These are phyloP conservation scores for Patella depressa DNA, from an alignment of 2,888 invertebrate genomes.

Conservation along the genomic window DNA sequence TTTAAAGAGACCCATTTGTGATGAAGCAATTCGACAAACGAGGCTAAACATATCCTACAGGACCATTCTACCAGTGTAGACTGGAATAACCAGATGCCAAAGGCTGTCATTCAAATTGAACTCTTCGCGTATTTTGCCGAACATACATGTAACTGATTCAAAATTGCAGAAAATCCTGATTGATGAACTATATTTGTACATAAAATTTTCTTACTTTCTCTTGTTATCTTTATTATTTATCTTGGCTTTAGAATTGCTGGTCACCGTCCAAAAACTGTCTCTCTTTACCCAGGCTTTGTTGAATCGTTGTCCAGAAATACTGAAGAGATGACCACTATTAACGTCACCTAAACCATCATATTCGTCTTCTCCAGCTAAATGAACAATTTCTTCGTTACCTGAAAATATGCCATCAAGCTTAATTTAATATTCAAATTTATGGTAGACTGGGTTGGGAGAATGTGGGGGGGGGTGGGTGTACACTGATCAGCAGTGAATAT, in stretches of 20 bases:
- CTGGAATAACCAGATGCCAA: too few relatives aligned
- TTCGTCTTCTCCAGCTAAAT: constrained; percentile 42
- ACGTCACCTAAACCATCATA: constrained; percentile 32
- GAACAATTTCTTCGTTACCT: constrained; percentile 39
- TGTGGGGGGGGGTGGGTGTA: background rate
- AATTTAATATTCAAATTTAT: too few relatives aligned
- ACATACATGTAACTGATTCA: too few relatives aligned
- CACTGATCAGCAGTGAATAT: background rate
- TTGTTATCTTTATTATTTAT: constrained; percentile 43
- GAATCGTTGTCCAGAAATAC: constrained; percentile 36
- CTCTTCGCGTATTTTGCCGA: too few relatives aligned
- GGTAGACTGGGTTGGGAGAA: too few relatives aligned
- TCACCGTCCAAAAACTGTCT: constrained; percentile 39
- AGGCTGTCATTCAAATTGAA: too few relatives aligned
- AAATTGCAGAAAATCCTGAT: too few relatives aligned
- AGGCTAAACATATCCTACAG: too few relatives aligned
- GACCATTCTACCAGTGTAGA: too few relatives aligned
- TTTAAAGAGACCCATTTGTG: too few relatives aligned
- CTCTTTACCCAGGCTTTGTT: constrained; percentile 40
- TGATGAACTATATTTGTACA: too few relatives aligned
- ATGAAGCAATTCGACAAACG: too few relatives aligned
- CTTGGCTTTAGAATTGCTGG: constrained; percentile 28
- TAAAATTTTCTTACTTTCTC: constrained; percentile 27
- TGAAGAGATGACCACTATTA: constrained; percentile 31
- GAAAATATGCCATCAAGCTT: background rate